A percentile compares a stretch with the other conserved stretches of the same genome.
These are phyloP conservation scores for Microctenopoma stevenorrisi DNA, from an alignment of 2,797 vertebrate species.

Conservation along the genomic window DNA sequence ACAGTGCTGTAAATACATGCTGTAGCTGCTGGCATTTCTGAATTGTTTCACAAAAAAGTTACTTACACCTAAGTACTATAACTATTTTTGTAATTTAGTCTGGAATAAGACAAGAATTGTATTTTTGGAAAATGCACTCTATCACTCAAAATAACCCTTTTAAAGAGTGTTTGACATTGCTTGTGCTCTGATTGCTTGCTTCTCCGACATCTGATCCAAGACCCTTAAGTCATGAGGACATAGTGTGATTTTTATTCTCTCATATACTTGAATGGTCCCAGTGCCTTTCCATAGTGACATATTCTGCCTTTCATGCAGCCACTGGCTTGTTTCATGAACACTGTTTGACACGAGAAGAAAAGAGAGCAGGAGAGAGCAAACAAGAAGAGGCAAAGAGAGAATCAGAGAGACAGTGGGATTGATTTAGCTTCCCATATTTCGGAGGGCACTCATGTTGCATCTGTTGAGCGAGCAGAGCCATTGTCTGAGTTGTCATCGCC, in stretches of 20 bases:
- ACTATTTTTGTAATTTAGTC: not conserved
- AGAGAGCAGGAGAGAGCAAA: slow-evolving; percentile 60
- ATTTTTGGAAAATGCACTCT: not conserved
- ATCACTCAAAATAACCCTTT: too few relatives aligned
- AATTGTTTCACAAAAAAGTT: not conserved
- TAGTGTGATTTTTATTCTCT: slow-evolving; percentile 14
- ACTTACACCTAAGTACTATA: not conserved
- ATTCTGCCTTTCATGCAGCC: slow-evolving; percentile 44
- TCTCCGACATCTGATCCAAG: slow-evolving; percentile 26
- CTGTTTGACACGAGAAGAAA: slow-evolving; percentile 47
- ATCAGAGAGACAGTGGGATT: slow-evolving; percentile 64
- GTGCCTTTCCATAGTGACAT: slow-evolving; percentile 21
- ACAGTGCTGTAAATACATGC: slow-evolving; percentile 15
- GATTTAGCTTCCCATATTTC: slow-evolving; percentile 68
- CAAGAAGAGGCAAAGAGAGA: slow-evolving; percentile 59
- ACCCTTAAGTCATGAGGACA: slow-evolving; percentile 1
- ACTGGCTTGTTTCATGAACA: slow-evolving; percentile 39
- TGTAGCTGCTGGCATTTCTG: slow-evolving; percentile 2
- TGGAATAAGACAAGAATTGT: not conserved
- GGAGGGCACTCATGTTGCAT: slow-evolving; percentile 60
- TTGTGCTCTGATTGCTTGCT: not conserved
- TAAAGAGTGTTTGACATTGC: not conserved
- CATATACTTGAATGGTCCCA: slow-evolving; percentile 10
- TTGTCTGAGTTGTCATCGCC: slow-evolving; percentile 73
- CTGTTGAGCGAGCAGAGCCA: slow-evolving; percentile 60